Base-by-base conservation (phyloP, 2,113 vertebrate genomes). In the Tupaia tana region DNA sequence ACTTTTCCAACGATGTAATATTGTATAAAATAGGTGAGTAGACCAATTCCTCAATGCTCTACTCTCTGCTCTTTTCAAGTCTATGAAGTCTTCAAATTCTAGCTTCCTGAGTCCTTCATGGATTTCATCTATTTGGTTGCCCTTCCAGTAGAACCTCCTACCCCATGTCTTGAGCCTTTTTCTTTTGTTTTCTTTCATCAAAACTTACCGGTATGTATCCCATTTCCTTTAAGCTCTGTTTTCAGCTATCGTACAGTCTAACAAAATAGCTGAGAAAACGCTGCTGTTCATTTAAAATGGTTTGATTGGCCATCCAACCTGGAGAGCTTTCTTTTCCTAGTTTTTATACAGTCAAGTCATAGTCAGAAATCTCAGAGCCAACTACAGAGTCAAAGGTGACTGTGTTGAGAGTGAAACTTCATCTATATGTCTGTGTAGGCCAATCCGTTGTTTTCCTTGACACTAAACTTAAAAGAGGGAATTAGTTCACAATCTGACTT, bases 401-500 rank as follows among this genome's bases (percentile, higher is more conserved):
- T 64, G 14, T 70, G 10, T 19, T 69, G 27, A 25, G 12, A 6
- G 20, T 58, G 22, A 27, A 74, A 11, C 56, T 4, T 19, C 15
- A 29, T 86, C 56, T 64, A 0, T 75, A n/a, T 84, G 29, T 86
- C 75, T 71, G 9, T 71, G 9, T 3, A 83, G 54, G 77, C 10
- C 78, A 88, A 25, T 4, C 71, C 52, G 56, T 71, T 85, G 13
- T 43, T 91, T 93, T 82, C 86, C 90, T 78, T 85, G 63, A 86
- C 24, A 67, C 59, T 86, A 93, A 91, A 27, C 22, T 91, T 85
- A 31, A 88, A 88, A 84, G 54, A 20, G 4, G 13, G 20, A 7
- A 88, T 94, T 82, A 61, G 8, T 92, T 87, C 52, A 24, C 58
- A 88, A 96, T 64, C 54, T 81, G 43, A 89, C 84, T 90, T 90